phyloP scores from a whole-genome alignment of 2,797 vertebrate species.

The Parauchenoglanis ngamensis region DNA sequence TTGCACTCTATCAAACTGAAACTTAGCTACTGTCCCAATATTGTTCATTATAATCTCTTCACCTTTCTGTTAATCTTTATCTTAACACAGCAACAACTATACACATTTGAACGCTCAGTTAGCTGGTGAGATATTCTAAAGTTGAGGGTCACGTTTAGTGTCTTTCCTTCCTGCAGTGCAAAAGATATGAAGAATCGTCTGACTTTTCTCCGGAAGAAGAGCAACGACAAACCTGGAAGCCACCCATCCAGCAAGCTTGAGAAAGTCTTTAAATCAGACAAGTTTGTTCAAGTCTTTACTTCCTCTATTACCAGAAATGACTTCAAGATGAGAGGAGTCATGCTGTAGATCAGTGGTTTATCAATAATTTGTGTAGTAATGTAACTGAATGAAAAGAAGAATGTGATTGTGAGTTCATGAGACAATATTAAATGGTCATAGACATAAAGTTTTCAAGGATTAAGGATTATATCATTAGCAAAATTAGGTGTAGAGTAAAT shows the following conservation, averaged over 20 bases:
- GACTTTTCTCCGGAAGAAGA: slow-evolving; percentile 78
- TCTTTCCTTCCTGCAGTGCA: slow-evolving; percentile 70
- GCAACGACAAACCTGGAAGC: slow-evolving; percentile 68
- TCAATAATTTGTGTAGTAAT: neutral
- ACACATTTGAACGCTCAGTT: neutral
- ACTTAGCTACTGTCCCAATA: neutral
- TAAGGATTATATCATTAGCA: neutral
- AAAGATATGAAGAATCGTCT: slow-evolving; percentile 85
- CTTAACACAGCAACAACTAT: slow-evolving; percentile 16
- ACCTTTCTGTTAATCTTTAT: neutral
- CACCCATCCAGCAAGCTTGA: slow-evolving; percentile 79
- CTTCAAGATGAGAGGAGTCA: slow-evolving; percentile 1
- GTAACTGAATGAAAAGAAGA: neutral
- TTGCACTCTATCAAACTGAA: slow-evolving; percentile 19
- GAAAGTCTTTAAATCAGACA: slow-evolving; percentile 84
- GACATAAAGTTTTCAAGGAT: neutral
- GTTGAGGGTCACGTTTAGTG: neutral
- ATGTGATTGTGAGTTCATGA: neutral
- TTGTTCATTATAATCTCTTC: slow-evolving; percentile 27
- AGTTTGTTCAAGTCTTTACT: slow-evolving; percentile 70
- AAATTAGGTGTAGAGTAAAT: neutral
- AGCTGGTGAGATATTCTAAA: slow-evolving; percentile 21
- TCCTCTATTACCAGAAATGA: slow-evolving; percentile 39
- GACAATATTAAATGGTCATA: neutral
- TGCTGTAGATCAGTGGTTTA: neutral